Evolutionary conservation across 2,113 vertebrate species (phyloP).

Genomic region (Syrrhaptes paradoxus): DNA sequence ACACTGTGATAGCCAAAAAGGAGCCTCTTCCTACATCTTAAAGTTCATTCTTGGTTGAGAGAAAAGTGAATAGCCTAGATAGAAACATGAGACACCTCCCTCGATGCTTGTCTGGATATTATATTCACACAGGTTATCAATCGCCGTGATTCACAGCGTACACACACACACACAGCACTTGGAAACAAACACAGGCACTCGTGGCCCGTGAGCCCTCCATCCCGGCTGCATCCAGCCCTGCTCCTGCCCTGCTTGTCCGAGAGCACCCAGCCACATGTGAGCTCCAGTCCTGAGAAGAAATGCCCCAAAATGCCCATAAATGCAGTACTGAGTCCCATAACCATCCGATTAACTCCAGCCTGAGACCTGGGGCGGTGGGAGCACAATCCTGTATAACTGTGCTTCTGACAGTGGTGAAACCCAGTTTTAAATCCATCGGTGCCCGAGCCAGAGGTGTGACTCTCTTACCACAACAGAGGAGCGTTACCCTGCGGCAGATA

Average conservation of each 20-base stretch:
- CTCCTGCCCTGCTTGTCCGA: neutral
- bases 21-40: neutral
- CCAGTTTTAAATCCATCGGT: neutral
- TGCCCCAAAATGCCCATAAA: rapidly evolving
- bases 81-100: neutral
- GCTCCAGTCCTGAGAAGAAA: neutral
- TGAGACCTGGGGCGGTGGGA: neutral
- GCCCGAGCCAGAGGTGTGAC: rapidly evolving
- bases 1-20: neutral
- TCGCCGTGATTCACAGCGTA: rapidly evolving
- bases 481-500: rapidly evolving
- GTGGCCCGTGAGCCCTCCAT: rapidly evolving
- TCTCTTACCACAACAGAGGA: neutral
- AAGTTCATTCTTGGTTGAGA: neutral
- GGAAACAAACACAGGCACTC: rapidly evolving
- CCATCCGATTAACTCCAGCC: neutral
- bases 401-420: rapidly evolving
- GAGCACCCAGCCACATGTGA: rapidly evolving
- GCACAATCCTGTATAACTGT: neutral
- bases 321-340: neutral
- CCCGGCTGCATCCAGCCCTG: neutral
- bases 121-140: neutral
- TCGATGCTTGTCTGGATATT: neutral
- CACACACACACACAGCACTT: too few species aligned
- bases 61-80: neutral